These are phyloP conservation scores for Phainopepla nitens DNA, from an alignment of 2,113 vertebrate genomes.

Conservation along the genomic window DNA sequence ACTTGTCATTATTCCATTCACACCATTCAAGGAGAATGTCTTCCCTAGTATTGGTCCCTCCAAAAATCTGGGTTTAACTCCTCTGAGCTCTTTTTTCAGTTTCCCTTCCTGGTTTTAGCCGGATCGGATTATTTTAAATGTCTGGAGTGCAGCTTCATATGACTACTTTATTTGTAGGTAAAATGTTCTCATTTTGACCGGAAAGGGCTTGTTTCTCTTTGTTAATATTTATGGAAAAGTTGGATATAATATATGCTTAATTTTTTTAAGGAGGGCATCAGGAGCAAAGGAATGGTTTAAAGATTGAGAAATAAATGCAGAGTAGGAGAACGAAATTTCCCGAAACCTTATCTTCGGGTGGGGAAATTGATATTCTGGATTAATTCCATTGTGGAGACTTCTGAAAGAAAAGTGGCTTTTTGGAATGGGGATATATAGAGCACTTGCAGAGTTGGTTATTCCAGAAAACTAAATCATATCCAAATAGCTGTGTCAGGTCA, in stretches of 20 bases:
- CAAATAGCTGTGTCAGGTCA: background rate
- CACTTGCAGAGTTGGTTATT: constrained; percentile 26
- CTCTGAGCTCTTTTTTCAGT: background rate
- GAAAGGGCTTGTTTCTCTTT: background rate
- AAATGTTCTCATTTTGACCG: background rate
- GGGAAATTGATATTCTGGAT: constrained; percentile 45
- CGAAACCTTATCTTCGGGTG: background rate
- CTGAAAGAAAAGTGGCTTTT: constrained; percentile 23
- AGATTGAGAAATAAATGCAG: background rate
- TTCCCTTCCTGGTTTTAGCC: background rate
- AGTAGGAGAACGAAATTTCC: background rate
- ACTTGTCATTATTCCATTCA: background rate
- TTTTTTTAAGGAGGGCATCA: background rate
- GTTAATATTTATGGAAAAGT: background rate
- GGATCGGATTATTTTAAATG: background rate
- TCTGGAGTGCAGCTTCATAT: background rate
- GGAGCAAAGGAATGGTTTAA: background rate
- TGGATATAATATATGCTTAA: background rate
- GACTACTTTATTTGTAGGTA: background rate
- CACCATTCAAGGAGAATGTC: background rate
- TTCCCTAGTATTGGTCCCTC: background rate
- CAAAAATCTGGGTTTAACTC: background rate
- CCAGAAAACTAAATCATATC: constrained; percentile 33
- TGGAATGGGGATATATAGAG: background rate
- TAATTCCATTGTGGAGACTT: constrained; percentile 30